A percentile compares a stretch with the other conserved stretches of the same genome.
Conservation (phyloP, 2,888 invertebrate genomes). For the Steinernema hermaphroditum region DNA sequence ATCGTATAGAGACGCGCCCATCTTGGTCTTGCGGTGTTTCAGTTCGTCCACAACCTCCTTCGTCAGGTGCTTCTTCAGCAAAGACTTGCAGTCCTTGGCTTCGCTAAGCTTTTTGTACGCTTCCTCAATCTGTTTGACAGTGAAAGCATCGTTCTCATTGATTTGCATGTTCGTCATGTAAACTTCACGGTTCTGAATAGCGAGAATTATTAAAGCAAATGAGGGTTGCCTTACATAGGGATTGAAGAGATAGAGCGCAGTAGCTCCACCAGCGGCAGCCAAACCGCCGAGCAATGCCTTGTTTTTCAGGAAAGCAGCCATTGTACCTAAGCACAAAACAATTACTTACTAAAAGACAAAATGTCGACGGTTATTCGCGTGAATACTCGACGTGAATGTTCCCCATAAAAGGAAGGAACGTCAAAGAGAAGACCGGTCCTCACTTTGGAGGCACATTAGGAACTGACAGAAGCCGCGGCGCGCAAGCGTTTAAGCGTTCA, state of each 20-base stretch:
- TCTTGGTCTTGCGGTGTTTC: constrained; percentile 83
- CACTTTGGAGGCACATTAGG: no score
- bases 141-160: constrained; percentile 34
- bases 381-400: no score
- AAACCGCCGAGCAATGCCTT: constrained; percentile 33
- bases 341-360: no score
- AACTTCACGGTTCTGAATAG: constrained; percentile 35
- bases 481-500: not conserved
- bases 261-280: constrained; percentile 33
- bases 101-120: constrained; percentile 38
- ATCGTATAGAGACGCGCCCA: constrained; percentile 86
- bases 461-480: no score
- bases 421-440: no score
- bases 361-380: no score
- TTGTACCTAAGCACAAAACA: not conserved
- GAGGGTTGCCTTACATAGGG: constrained; percentile 20
- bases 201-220: not conserved
- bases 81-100: constrained; percentile 41
- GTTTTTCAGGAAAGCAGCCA: constrained; percentile 18
- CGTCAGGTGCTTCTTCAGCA: constrained; percentile 37
- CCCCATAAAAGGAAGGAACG: no score
- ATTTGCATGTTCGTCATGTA: constrained; percentile 33
- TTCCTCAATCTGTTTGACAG: constrained; percentile 36
- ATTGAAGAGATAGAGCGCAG: constrained; percentile 30
- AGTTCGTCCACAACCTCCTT: constrained; percentile 68